Evolutionary conservation across 2,888 invertebrate genomes (phyloP), one percentile per base, ranked within the genome.

Genomic region (Pterostichus madidus): DNA sequence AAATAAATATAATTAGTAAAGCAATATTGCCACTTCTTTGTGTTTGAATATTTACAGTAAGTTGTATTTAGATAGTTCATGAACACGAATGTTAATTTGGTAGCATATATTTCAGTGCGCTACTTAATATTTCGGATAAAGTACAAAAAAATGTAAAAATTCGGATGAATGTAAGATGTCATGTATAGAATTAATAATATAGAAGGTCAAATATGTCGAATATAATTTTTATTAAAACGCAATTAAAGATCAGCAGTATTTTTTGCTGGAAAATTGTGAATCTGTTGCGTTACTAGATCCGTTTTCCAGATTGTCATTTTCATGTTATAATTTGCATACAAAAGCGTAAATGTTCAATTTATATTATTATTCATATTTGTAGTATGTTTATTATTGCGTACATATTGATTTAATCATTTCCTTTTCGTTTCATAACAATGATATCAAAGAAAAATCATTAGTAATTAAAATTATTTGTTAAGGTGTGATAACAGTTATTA

Each of bases 251-350:
- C 11, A n/a, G 44, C 1, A 4, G 0, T 10, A 2, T 44, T 10
- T 44, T 44, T 7, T 49, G 11, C 49, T 44, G 2, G 11, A 49
- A n/a, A 49, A 49, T 49, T 49, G 5, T 49, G 0, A 6, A 49
- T 49, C 2, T 49, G 49, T 11, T 17, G 68, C 44, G 17, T 44
- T 17, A 39, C 13, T 15, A 71, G 44, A 68, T 68, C 5, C 13
- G 15, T 15, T 68, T 39, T 17, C 17, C 17, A 68, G 68, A 44
- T 68, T 44, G 11, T 64, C 11, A 44, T 68, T 44, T 68, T 44
- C 15, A n/a, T 68, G 39, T 39, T 13, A 44, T 39, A 68, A 39
- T 68, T 15, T 39, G 39, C 68, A 68, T 68, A 68, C 68, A 52
- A 32, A 56, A 17, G 56, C 56, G 17, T 56, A 17, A 24, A 56